Conservation (phyloP, 2,888 invertebrate genomes). For the Achlya flavicornis region DNA sequence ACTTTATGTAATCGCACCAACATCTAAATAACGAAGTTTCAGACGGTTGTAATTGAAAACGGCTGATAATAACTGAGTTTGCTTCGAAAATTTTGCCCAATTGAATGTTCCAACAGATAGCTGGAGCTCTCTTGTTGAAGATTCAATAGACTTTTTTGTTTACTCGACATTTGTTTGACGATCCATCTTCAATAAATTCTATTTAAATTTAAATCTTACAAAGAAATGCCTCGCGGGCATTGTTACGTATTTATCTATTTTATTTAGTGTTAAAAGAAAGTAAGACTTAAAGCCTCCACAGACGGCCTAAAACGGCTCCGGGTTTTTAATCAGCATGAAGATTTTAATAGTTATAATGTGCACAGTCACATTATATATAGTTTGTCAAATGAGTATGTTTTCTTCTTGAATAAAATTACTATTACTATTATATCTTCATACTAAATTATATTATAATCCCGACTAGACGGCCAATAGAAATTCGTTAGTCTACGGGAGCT, state of each 20-base stretch:
- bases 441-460: too few relatives aligned
- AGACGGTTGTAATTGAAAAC: conserved; percentile 43
- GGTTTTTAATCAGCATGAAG: too few relatives aligned
- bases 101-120: conserved; percentile 19
- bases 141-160: conserved; percentile 13
- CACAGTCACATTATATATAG: too few relatives aligned
- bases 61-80: conserved; percentile 36
- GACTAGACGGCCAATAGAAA: too few relatives aligned
- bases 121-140: conserved; percentile 16
- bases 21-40: conserved; percentile 33
- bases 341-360: too few relatives aligned
- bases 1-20: conserved; percentile 22
- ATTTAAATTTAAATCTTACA: conserved; percentile 23
- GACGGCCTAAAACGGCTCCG: too few relatives aligned
- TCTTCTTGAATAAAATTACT: too few relatives aligned
- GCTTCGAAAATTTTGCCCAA: conserved; percentile 24
- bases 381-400: too few relatives aligned
- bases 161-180: conserved; percentile 12
- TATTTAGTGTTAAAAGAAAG: neutral
- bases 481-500: too few relatives aligned
- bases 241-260: neutral
- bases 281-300: neutral
- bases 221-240: conserved; percentile 6
- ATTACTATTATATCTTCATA: too few relatives aligned
- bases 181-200: conserved; percentile 18